phyloP scores from a whole-genome alignment of 2,113 vertebrate species.

The Trichomycterus rosablanca region DNA sequence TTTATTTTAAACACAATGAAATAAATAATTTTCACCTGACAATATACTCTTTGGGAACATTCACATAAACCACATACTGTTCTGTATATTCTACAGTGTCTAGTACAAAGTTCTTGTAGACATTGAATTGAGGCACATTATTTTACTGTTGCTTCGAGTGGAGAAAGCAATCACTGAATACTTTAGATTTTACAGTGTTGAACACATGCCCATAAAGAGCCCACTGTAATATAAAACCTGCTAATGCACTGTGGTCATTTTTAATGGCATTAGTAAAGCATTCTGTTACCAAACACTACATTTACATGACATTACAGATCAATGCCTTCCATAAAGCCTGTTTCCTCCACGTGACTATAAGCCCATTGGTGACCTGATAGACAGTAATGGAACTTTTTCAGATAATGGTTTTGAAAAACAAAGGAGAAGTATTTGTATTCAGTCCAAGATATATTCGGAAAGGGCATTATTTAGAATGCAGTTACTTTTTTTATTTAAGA shows the following conservation, averaged over 20 bases:
- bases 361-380: conserved; percentile 7
- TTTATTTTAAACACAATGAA: no score
- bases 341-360: conserved; percentile 16
- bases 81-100: background rate
- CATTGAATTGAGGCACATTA: conserved; percentile 26
- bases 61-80: conserved; percentile 8
- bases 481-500: no score
- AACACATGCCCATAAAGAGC: conserved; percentile 13
- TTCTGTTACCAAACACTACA: conserved; percentile 29
- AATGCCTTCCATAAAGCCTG: background rate
- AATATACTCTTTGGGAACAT: conserved; percentile 24
- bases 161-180: conserved; percentile 28
- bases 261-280: conserved; percentile 18
- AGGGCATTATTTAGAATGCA: no score
- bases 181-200: conserved; percentile 23
- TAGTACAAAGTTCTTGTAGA: conserved; percentile 2
- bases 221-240: conserved; percentile 22
- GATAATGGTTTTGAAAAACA: no score
- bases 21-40: no score
- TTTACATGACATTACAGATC: conserved; percentile 18
- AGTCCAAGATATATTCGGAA: no score
- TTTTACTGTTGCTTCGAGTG: conserved; percentile 32
- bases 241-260: conserved; percentile 32
- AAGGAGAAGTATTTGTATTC: no score
- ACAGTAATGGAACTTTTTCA: background rate